Base-by-base conservation (phyloP, 1,140 invertebrate species). In the Temnothorax nylanderi region DNA sequence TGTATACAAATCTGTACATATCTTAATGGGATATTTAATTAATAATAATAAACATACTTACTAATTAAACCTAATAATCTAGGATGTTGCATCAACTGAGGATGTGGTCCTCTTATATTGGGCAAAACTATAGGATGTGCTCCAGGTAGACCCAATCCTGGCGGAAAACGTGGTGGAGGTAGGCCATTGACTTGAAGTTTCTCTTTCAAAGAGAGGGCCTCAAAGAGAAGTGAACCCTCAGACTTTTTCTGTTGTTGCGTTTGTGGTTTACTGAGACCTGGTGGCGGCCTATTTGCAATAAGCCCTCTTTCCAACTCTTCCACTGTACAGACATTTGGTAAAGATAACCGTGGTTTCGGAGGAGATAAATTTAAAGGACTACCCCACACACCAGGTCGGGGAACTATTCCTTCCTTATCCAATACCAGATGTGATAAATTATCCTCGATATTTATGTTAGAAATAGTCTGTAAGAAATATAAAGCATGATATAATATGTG, bases 351-450 rank as follows among this genome's bases (percentile, higher is more conserved):
- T 41, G 90, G 90, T 74, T 92, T 92, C 0, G 92, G 82, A 74
- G 93, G 87, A 56, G 92, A 86, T 51, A 95, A 86, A 72, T 93
- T 93, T 69, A 92, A 88, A 44, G 94, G 94, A 86, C 93, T 95
- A 34, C 95, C 93, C 96, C 96, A 96, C 16, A 96, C 96, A 65
- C 94, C 95, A 3, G 96, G 95, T n/a, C 94, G 89, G 44, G 94
- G 93, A 32, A 94, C 93, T 82, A 93, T 95, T 51, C 96, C 96
- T 72, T 95, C 94, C n/a, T 95, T 95, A 87, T 96, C 96, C 58
- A 96, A 91, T 87, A 96, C 96, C 93, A 97, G 94, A 86, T 96
- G 95, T 2, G 96, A 96, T 26, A 97, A 89, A 91, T 96, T 96
- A 34, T 95, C 94, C 85, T 95, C 94, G 3, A 95, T 93, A 82